Base-by-base conservation (phyloP, 2,888 invertebrate species). In the Drosophila mercatorum region DNA sequence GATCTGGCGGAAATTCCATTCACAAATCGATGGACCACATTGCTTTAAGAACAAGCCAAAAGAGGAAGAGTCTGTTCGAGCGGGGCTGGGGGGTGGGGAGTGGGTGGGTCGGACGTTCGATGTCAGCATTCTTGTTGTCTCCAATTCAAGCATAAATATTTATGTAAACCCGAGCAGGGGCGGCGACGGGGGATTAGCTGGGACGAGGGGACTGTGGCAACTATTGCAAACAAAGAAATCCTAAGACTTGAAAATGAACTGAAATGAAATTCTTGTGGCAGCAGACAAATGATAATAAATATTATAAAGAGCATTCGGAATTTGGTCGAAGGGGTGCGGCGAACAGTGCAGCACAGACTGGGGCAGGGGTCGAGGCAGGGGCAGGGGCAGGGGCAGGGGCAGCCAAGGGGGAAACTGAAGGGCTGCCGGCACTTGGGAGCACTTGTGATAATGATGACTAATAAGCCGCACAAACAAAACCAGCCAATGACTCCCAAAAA, bases 381-480 rank as follows among this genome's bases (percentile, higher is more conserved):
- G 3, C n/a, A 22, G 11, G 38, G 4, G 28, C 6, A 34, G 31
- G 43, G 44, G 22, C 38, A 3, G 41, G 41, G 22, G 51, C 31
- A 52, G 8, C 4, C 7, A 7, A 22, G 12, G 12, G 12, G 14
- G 36, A 6, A 36, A 22, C 38, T 53, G 38, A 51, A 51, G 52
- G 44, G 56, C 66, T 62, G 68, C 60, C 63, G 62, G 72, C 75
- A 83, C 84, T 84, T 72, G 85, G 75, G 67, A 88, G 84, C 86
- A 89, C 84, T 89, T 89, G 86, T 88, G 89, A 75, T 84, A 88
- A 89, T 89, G 85, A 89, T 75, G 88, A 89, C 89, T 85, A 89
- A 85, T 85, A 89, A 89, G 81, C 64, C 75, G 82, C 56, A 75
- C 86, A 85, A 89, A 79, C 71, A 88, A 87, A 36, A 36, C 56